Base-by-base conservation (phyloP, 2,797 vertebrate genomes). In the Apogon hyalosoma region DNA sequence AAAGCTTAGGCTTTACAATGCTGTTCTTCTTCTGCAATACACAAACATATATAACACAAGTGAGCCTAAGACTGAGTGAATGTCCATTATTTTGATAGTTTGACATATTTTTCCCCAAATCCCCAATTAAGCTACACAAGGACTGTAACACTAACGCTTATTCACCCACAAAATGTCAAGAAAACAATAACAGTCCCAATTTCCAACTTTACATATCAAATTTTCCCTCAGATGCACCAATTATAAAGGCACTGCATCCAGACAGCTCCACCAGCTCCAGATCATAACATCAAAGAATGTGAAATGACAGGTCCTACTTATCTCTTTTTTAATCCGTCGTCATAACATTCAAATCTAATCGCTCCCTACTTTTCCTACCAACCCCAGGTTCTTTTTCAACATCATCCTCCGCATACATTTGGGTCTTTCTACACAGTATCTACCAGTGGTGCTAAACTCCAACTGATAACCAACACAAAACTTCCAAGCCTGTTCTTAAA, bases 1-100 rank as follows among this genome's bases (percentile, higher is more conserved):
- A 40, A 57, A 21, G 43, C 54, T 56, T n/a, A 56, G n/a, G 15
- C 21, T 57, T 57, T 31, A 57, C 3, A 28, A 28, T 28, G 6
- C 24, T 28, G 24, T 28, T 28, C 24, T 3, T 28, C 28, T 31
- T 7, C 5, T 31, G 28, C 19, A 21, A 21, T 31, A 6, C 28
- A 8, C 28, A 2, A 31, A 31, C 28, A 31, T 31, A 31, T 31
- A 31, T n/a, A 31, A 31, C 5, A 4, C 11, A 31, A 43, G 54
- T 9, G 6, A 6, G 28, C 19, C 28, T 14, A 45, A 57, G 15
- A 57, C 31, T 31, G 8, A 21, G 11, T 7, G 13, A 57, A 57
- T 10, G 12, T 40, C 36, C 36, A 42, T 24, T 7, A 0, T 42
- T 11, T 21, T 41, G 14, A 7, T 42, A 43, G 28, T 7, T 52